A percentile compares a stretch with the other conserved stretches of the same genome.
Evolutionary conservation across 2,113 vertebrate species (phyloP).

Genomic region (Corythoichthys intestinalis): DNA sequence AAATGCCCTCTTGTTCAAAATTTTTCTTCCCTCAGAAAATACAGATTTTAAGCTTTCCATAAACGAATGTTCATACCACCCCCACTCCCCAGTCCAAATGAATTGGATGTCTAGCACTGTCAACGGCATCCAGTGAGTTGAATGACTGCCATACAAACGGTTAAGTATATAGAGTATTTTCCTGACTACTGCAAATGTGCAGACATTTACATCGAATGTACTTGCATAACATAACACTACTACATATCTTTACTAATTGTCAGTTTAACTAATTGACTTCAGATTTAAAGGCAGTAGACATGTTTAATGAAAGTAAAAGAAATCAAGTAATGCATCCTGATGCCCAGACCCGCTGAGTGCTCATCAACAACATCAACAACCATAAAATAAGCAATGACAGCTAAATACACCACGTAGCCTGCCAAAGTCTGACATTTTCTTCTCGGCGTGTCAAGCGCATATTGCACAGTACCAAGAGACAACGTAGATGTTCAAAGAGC

Average conservation of each 20-base stretch:
- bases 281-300: slow-evolving; percentile 35
- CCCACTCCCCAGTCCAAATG: too few relatives aligned
- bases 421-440: slow-evolving; percentile 54
- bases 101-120: too few relatives aligned
- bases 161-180: too few relatives aligned
- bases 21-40: too few relatives aligned
- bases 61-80: too few relatives aligned
- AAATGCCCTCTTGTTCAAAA: too few relatives aligned
- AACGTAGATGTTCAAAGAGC: slow-evolving; percentile 37
- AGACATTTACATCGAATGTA: neutral
- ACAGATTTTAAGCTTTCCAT: too few relatives aligned
- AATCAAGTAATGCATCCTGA: slow-evolving; percentile 39
- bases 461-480: slow-evolving; percentile 29
- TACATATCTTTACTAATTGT: slow-evolving; percentile 23
- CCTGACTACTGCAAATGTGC: neutral
- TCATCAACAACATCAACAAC: slow-evolving; percentile 50
- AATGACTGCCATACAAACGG: too few relatives aligned
- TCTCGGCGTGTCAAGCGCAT: slow-evolving; percentile 36
- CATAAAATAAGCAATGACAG: slow-evolving; percentile 60
- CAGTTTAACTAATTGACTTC: slow-evolving; percentile 36
- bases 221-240: neutral
- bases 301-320: slow-evolving; percentile 36
- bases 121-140: too few relatives aligned
- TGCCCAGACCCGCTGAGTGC: slow-evolving; percentile 19
- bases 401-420: slow-evolving; percentile 40